Conservation (phyloP, 2,888 invertebrate genomes). For the Lasioglossum calceatum region DNA sequence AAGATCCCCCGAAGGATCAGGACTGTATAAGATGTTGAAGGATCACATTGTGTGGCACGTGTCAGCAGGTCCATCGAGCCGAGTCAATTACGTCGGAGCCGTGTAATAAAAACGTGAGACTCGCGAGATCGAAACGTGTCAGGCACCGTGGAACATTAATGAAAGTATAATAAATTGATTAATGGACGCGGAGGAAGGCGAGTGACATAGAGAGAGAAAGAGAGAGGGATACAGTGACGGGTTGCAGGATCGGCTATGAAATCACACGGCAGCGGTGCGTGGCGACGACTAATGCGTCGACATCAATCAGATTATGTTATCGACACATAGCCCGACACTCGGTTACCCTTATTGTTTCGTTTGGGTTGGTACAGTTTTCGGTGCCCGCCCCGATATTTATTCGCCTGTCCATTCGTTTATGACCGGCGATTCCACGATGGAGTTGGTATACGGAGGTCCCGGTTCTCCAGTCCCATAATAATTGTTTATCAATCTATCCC, state of each 20-base stretch:
- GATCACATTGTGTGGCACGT: background rate
- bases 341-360: slow-evolving; percentile 26
- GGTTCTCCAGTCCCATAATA: background rate
- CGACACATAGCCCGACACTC: slow-evolving; percentile 32
- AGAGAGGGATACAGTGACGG: background rate
- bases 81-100: background rate
- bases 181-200: slow-evolving; percentile 14
- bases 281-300: slow-evolving; percentile 39
- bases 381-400: slow-evolving; percentile 18
- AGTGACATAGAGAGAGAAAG: background rate
- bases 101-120: background rate
- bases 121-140: background rate
- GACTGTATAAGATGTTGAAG: background rate
- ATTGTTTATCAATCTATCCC: slow-evolving; percentile 28
- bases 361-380: slow-evolving; percentile 5
- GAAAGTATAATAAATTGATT: slow-evolving; percentile 46
- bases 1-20: background rate
- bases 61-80: background rate
- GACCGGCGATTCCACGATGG: background rate
- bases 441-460: background rate
- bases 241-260: slow-evolving; percentile 24
- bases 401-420: slow-evolving; percentile 15
- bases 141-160: background rate
- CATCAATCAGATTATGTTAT: slow-evolving; percentile 45
- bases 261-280: slow-evolving; percentile 32